phyloP scores from a whole-genome alignment of 2,888 invertebrate species.

The Macrosiphum euphorbiae region DNA sequence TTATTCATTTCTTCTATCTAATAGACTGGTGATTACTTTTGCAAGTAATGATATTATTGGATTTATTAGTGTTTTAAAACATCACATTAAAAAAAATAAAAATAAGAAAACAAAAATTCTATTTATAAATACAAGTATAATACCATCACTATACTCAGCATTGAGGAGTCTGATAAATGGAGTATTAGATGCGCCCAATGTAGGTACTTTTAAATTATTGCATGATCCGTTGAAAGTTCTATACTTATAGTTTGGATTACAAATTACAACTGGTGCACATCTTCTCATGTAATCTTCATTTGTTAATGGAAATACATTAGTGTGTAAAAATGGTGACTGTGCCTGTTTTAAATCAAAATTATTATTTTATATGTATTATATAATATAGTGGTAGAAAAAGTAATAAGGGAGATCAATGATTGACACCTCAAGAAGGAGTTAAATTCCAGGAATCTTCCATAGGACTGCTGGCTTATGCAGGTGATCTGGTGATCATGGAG shows the following conservation, averaged over 20 bases:
- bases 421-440: no score
- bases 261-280: slow-evolving; percentile 67
- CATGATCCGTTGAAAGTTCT: slow-evolving; percentile 92
- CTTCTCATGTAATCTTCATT: slow-evolving; percentile 36
- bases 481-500: no score
- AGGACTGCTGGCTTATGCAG: no score
- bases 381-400: no score
- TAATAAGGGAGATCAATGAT: no score
- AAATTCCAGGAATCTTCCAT: no score
- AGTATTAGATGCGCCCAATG: slow-evolving; percentile 84
- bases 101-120: background rate
- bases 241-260: slow-evolving; percentile 73
- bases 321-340: slow-evolving; percentile 54
- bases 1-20: no score
- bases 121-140: background rate
- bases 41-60: no score
- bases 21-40: no score
- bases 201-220: slow-evolving; percentile 87
- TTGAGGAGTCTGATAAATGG: slow-evolving; percentile 69
- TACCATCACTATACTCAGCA: slow-evolving; percentile 66
- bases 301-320: background rate
- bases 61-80: background rate
- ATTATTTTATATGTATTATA: background rate
- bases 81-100: background rate
- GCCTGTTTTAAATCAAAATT: slow-evolving; percentile 44